Percentiles rank a stretch among this genome's conserved stretches.
Conservation (phyloP, 2,797 vertebrate species). For the Muscicapa comitata region DNA sequence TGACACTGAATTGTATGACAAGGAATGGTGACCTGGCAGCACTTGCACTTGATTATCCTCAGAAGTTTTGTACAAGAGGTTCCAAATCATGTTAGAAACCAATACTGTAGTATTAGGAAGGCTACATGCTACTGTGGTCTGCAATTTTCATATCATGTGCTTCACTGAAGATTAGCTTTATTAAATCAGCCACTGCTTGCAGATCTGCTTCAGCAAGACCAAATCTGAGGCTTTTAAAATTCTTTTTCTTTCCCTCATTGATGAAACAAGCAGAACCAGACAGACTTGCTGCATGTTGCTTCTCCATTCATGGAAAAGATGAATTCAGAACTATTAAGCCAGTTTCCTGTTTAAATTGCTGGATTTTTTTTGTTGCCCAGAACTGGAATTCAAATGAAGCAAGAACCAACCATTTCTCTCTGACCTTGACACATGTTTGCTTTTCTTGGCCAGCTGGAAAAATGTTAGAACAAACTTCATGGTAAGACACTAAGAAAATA, state of each 20-base stretch:
- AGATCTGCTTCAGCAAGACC: background rate
- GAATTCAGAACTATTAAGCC: background rate
- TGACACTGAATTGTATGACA: background rate
- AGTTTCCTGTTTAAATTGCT: conserved; percentile 24
- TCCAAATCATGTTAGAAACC: background rate
- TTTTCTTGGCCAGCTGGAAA: conserved; percentile 47
- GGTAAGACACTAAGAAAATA: background rate
- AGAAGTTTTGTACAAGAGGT: background rate
- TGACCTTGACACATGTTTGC: conserved; percentile 23
- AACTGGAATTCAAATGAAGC: conserved; percentile 44
- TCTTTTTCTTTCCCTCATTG: background rate
- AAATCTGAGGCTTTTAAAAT: background rate
- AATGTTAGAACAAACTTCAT: background rate
- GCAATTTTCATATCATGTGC: background rate
- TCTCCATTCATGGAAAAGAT: background rate
- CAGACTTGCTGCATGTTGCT: background rate
- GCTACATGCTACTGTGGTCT: background rate
- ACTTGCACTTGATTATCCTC: background rate
- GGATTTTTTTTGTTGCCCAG: background rate
- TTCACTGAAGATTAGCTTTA: background rate
- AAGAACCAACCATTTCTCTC: background rate
- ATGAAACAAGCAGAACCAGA: background rate
- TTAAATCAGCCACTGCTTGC: background rate
- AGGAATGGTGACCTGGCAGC: background rate
- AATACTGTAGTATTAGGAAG: background rate